These are phyloP conservation scores for Columbina picui DNA, from an alignment of 2,113 vertebrate genomes.

Conservation along the genomic window DNA sequence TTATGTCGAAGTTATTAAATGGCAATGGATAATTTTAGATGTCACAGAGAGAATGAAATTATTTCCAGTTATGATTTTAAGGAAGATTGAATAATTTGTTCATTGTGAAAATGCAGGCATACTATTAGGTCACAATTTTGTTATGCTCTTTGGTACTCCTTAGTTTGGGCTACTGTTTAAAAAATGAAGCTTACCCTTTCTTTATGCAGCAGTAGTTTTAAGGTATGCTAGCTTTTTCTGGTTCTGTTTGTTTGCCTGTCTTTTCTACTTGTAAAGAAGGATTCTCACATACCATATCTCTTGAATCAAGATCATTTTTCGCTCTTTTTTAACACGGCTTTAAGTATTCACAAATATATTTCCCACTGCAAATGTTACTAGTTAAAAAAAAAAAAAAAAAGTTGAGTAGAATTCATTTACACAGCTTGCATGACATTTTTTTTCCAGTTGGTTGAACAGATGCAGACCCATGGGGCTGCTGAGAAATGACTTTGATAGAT, in stretches of 20 bases:
- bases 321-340: neutral
- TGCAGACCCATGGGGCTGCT: constrained; percentile 73
- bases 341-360: constrained; percentile 5
- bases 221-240: neutral
- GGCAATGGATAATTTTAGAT: neutral
- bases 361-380: constrained; percentile 19
- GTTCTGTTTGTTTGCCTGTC: neutral
- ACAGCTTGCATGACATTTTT: constrained; percentile 74
- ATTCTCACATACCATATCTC: neutral
- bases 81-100: neutral
- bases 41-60: neutral
- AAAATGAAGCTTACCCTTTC: neutral
- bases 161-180: neutral
- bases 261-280: neutral
- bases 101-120: neutral
- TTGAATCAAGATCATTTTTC: neutral
- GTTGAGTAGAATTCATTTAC: constrained; percentile 71
- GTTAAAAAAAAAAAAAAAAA: neutral
- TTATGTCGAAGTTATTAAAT: neutral
- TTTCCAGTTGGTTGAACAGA: constrained; percentile 83
- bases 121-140: neutral
- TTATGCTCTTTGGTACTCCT: neutral
- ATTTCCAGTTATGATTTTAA: neutral
- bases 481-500: constrained; percentile 85
- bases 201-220: neutral